Base-by-base conservation (phyloP, 2,888 invertebrate species). In the Nycteola revayana region DNA sequence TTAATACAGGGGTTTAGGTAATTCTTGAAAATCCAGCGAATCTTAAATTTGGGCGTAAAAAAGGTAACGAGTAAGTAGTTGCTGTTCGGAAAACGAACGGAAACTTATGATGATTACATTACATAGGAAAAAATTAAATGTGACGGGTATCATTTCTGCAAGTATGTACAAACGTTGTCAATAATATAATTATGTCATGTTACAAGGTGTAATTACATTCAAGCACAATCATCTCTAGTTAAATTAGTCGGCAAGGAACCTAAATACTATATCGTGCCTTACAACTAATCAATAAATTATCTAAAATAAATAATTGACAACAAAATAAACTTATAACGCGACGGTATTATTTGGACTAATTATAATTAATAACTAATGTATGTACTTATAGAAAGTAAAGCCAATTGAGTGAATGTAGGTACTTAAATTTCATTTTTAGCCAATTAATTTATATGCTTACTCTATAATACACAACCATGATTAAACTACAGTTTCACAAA, bases 231-330 rank as follows among this genome's bases (percentile, higher is more conserved):
- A 5, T 5, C 14, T 14, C 14, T 5, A 14, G 14, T 3, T 14
- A 14, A 2, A n/a, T n/a, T n/a, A n/a, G n/a, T n/a, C n/a, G n/a
- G n/a, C 14, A 3, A 2, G 14, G 14, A 14, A 14, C 14, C 5
- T 14, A 14, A 14, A 14, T 5, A n/a, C n/a, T n/a, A 14, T 14
- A 14, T 14, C 14, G 14, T 14, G 14, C 14, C 14, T 14, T 14
- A 14, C 2, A 14, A 14, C 14, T 14, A 14, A 14, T 14, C 14
- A 43, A 48, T 45, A 48, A 48, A 36, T 41, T 31, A 49, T 41
- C 34, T 51, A 40, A 43, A 48, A 54, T 58, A 56, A 58, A 59
- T 56, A 55, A 55, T 55, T 51, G 45, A 59, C 49, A 59, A 56
- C 49, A 28, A 46, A 55, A 51, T 42, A 46, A 49, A 59, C 34